These are phyloP conservation scores for Helostoma temminkii DNA, from an alignment of 2,797 vertebrate genomes.

Conservation along the genomic window DNA sequence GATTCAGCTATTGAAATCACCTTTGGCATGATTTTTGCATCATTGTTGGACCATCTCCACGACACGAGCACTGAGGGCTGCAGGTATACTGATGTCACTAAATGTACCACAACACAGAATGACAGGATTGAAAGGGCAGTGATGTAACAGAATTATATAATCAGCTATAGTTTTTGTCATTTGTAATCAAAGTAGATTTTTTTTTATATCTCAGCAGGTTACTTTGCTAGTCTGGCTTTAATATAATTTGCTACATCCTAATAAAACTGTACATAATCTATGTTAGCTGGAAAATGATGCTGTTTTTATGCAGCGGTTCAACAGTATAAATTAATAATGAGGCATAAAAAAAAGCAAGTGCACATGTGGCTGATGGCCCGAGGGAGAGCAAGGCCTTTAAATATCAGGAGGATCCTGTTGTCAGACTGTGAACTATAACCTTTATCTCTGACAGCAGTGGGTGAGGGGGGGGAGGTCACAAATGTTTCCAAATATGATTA, in stretches of 20 bases:
- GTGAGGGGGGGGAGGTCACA: conserved; percentile 13
- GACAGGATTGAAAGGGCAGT: conserved; percentile 13
- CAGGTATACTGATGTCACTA: not conserved
- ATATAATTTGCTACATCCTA: not conserved
- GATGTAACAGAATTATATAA: conserved; percentile 13
- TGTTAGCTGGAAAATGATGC: not conserved
- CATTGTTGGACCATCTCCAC: too few species aligned
- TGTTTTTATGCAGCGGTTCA: not conserved
- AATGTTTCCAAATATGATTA: conserved; percentile 64
- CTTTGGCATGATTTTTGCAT: too few species aligned
- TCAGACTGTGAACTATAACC: conserved; percentile 64
- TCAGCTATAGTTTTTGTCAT: not conserved
- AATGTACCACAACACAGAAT: conserved; percentile 3
- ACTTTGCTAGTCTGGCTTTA: not conserved
- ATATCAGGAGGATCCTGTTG: conserved; percentile 58
- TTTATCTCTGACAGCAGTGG: conserved; percentile 40
- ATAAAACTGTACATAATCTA: not conserved
- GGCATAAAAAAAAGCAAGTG: conserved; percentile 5
- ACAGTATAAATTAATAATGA: conserved; percentile 43
- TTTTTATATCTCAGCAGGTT: not conserved
- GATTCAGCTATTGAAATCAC: too few species aligned
- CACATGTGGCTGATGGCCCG: conserved; percentile 51
- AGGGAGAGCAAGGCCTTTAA: conserved; percentile 70
- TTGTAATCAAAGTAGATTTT: not conserved
- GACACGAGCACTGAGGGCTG: too few species aligned